Evolutionary conservation across 2,888 invertebrate genomes (phyloP).

Genomic region (Cylindroiulus punctatus): DNA sequence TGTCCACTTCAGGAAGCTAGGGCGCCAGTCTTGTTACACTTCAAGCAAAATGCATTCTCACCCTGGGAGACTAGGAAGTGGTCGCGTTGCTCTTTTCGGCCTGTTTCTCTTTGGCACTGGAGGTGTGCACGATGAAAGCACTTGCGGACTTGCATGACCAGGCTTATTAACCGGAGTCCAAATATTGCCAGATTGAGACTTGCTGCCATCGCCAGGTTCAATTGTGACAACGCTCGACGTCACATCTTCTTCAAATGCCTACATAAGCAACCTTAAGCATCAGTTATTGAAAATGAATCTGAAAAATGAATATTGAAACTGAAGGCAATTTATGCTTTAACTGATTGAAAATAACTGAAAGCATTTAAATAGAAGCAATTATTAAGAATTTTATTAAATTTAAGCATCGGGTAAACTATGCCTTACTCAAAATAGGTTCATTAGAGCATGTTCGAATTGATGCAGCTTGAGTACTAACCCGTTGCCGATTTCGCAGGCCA

Average conservation of each 20-base stretch:
- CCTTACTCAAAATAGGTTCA: no score
- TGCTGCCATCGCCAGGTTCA: not conserved
- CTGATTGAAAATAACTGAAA: no score
- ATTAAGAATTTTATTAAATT: no score
- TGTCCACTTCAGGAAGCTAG: not conserved
- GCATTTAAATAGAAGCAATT: no score
- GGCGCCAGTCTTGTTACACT: not conserved
- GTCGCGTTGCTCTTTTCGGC: not conserved
- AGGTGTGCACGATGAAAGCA: not conserved
- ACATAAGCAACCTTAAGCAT: no score
- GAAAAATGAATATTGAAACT: no score
- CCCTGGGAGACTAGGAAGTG: conserved; percentile 39
- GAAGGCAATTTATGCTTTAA: no score
- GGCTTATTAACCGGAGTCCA: conserved; percentile 21
- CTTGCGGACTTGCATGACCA: not conserved
- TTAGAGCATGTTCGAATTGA: no score
- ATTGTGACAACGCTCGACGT: conserved; percentile 10
- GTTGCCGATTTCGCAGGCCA: conserved; percentile 24
- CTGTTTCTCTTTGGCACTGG: conserved; percentile 46
- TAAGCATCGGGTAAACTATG: no score
- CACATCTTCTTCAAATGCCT: conserved; percentile 53
- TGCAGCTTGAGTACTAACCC: not conserved
- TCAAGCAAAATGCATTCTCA: not conserved
- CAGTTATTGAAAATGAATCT: no score
- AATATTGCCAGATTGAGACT: conserved; percentile 26